Evolutionary conservation across 37 sponge, comb jelly and placozoan genomes (phyloP).

Genomic region (Chondrosia reniformis): DNA sequence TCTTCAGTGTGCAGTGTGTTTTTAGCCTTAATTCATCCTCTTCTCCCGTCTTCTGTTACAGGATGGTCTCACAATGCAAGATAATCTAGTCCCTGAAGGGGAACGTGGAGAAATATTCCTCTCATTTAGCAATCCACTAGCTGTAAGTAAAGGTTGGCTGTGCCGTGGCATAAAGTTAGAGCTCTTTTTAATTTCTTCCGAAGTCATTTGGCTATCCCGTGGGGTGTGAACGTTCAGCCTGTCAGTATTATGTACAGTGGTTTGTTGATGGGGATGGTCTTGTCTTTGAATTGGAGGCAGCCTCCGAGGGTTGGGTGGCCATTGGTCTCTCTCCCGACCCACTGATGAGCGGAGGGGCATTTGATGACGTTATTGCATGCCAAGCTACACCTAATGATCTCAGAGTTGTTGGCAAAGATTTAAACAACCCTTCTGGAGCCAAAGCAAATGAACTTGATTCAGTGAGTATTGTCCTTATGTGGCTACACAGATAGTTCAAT

Average conservation of each 20-base stretch:
- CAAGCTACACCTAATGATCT: neutral
- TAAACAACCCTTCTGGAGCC: constrained; percentile 7
- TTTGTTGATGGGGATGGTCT: constrained; percentile 9
- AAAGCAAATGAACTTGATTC: neutral
- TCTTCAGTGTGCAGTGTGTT: neutral
- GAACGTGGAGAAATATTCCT: neutral
- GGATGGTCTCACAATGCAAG: neutral
- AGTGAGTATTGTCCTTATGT: too few species aligned
- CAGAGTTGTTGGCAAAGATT: neutral
- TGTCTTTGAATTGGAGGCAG: neutral
- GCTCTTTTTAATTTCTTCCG: neutral
- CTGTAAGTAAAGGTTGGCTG: neutral
- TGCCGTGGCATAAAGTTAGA: neutral
- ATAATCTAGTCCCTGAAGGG: neutral
- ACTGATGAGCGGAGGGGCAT: constrained; percentile 2
- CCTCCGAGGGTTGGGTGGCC: constrained; percentile 7
- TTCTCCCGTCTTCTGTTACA: neutral
- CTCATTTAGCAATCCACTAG: neutral
- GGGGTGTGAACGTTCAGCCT: neutral
- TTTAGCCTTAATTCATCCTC: neutral
- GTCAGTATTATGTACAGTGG: constrained; percentile 1
- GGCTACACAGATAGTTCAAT: too few species aligned
- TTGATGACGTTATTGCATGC: constrained; percentile 21
- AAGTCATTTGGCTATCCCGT: neutral
- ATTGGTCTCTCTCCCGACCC: neutral